A percentile compares a stretch with the other conserved stretches of the same genome.
Conservation (phyloP, 2,888 invertebrate species). For the Noctua janthina region DNA sequence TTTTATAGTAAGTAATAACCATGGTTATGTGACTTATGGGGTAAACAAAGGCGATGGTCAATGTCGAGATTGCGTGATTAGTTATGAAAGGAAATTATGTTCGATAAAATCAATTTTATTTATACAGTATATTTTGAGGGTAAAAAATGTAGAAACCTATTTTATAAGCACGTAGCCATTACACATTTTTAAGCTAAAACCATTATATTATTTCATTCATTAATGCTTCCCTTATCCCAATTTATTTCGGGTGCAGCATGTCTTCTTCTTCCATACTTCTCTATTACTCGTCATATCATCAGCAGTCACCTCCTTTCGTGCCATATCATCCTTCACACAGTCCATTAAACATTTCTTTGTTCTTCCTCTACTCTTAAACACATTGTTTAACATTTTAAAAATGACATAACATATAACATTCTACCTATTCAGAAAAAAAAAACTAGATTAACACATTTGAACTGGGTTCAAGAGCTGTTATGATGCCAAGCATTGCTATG, state of each 20-base stretch:
- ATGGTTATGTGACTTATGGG: slow-evolving; percentile 38
- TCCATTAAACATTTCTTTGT: no score
- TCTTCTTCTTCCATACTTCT: background rate
- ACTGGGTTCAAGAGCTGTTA: background rate
- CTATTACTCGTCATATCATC: background rate
- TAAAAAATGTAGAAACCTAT: no score
- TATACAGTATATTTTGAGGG: background rate
- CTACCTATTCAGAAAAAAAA: background rate
- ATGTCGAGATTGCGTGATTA: slow-evolving; percentile 6
- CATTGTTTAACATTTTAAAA: background rate
- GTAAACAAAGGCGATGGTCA: slow-evolving; percentile 24
- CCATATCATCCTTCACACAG: no score
- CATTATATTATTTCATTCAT: no score
- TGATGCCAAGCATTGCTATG: background rate
- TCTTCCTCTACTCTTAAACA: no score
- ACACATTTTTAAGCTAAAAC: no score
- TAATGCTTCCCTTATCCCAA: background rate
- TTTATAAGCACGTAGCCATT: no score
- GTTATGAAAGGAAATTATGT: background rate
- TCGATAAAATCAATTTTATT: background rate
- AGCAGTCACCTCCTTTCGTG: background rate
- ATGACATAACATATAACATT: background rate
- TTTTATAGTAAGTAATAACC: slow-evolving; percentile 46
- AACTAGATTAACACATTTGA: background rate
- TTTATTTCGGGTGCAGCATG: background rate